Evolutionary conservation across 30 jellyfish, hydroid and myxozoan genomes (phyloP), one percentile per base, ranked within the genome.

Genomic region (Rhopilema esculentum): DNA sequence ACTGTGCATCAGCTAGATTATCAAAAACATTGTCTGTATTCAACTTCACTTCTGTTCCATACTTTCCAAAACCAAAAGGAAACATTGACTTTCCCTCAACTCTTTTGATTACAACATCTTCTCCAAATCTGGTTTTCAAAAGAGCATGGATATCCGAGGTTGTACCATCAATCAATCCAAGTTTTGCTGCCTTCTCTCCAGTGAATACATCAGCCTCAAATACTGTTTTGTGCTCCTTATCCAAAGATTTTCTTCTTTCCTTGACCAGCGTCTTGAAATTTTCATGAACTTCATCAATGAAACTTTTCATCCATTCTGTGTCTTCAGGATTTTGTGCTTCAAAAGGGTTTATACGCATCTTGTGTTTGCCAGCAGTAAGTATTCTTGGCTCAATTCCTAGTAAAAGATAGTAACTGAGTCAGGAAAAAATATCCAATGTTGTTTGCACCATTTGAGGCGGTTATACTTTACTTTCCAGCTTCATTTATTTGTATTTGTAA

Each of bases 161-260:
- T 7, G 83, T 50, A 8, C 97, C 98, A 75, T 93, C 97, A 62
- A 89, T 85, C 72, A 93, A 74, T 1, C 98, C 98, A 32, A 83
- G 74, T 50, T 89, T 73, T 26, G 84, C 86, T 18, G 97, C 98
- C 20, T 64, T 53, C 57, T 51, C 27, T 1, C 94, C 97, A 15
- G 83, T 64, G 70, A 85, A 93, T 27, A 85, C 30, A 62, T 93
- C 98, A 8, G 97, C 98, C 75, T 79, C 91, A 73, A 93, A 93
- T 0, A 93, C 84, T 7, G 95, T 83, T 71, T 82, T 82, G 71
- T 89, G 96, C 15, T 84, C 69, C 68, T 31, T 30, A 63, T 93
- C 85, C 16, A 93, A 79, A 57, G 81, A 49, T 8, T 68, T 77
- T 20, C 98, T 82, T 49, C 97, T 72, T 51, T 82, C 91, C 65